These are phyloP conservation scores for Megalops cyprinoides DNA, from an alignment of 2,797 vertebrate genomes.

Conservation along the genomic window DNA sequence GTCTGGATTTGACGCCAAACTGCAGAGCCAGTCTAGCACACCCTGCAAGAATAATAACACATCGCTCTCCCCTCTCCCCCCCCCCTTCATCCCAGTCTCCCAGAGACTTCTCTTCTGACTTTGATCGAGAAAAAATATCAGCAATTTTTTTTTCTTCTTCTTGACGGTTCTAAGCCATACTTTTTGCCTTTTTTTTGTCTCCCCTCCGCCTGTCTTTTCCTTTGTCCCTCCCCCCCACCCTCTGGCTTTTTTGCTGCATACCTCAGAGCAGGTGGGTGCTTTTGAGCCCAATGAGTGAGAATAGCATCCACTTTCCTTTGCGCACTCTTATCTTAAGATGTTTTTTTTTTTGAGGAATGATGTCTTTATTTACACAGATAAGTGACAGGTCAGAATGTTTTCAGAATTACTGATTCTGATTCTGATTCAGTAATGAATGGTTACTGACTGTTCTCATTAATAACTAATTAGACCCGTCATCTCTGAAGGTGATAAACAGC, in stretches of 20 bases:
- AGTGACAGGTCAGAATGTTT: too few relatives aligned
- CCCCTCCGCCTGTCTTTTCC: background rate
- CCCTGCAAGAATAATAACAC: conserved; percentile 65
- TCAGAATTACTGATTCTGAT: too few relatives aligned
- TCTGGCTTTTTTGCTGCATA: background rate
- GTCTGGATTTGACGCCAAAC: conserved; percentile 79
- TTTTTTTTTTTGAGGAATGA: too few relatives aligned
- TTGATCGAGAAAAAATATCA: conserved; percentile 36
- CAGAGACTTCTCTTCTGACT: conserved; percentile 64
- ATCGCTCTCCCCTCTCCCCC: conserved; percentile 29
- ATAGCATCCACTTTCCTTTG: too few relatives aligned
- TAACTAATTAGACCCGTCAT: background rate
- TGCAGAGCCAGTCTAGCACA: conserved; percentile 77
- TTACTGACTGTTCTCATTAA: background rate
- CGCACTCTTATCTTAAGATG: too few relatives aligned
- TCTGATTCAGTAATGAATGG: background rate
- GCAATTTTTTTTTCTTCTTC: background rate
- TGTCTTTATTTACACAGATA: too few relatives aligned
- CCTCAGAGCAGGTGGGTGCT: too few relatives aligned
- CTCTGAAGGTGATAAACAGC: background rate
- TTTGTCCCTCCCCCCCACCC: background rate
- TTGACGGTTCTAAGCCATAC: background rate
- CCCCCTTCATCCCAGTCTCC: conserved; percentile 48
- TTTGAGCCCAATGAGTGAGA: too few relatives aligned
- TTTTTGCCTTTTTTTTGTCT: background rate